phyloP scores from a whole-genome alignment of 2,888 invertebrate genomes.

The Lydus trimaculatus region DNA sequence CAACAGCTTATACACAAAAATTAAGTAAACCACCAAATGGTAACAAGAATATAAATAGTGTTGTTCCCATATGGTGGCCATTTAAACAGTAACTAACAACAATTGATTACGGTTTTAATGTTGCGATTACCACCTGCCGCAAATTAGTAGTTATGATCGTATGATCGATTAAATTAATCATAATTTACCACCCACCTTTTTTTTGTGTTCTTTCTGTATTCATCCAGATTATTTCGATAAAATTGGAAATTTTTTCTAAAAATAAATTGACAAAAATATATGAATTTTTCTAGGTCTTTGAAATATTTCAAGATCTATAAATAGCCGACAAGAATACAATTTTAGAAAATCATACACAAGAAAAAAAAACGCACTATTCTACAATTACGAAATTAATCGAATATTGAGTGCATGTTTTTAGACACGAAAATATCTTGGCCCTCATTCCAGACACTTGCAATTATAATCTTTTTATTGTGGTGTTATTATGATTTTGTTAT shows the following conservation, averaged over 20 bases:
- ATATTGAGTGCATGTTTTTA: no score
- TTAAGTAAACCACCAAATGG: constrained; percentile 18
- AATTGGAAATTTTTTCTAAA: background rate
- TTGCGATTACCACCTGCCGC: constrained; percentile 31
- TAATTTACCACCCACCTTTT: background rate
- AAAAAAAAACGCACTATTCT: no score
- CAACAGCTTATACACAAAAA: constrained; percentile 16
- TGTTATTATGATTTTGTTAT: no score
- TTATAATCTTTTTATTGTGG: no score
- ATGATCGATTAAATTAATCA: background rate
- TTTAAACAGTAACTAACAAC: background rate
- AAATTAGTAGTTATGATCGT: constrained; percentile 32
- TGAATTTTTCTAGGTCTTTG: constrained; percentile 1
- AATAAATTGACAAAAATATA: background rate
- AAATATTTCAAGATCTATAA: background rate
- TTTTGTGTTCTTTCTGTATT: no score
- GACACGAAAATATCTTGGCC: no score
- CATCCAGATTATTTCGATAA: background rate
- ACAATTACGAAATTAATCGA: no score
- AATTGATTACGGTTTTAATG: background rate
- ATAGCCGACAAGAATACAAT: background rate
- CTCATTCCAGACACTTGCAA: no score
- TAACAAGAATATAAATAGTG: constrained; percentile 22
- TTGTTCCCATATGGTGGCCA: background rate
- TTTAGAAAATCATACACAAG: background rate